Base-by-base conservation (phyloP, 2,113 vertebrate species). In the Actenoides lindsayi region DNA sequence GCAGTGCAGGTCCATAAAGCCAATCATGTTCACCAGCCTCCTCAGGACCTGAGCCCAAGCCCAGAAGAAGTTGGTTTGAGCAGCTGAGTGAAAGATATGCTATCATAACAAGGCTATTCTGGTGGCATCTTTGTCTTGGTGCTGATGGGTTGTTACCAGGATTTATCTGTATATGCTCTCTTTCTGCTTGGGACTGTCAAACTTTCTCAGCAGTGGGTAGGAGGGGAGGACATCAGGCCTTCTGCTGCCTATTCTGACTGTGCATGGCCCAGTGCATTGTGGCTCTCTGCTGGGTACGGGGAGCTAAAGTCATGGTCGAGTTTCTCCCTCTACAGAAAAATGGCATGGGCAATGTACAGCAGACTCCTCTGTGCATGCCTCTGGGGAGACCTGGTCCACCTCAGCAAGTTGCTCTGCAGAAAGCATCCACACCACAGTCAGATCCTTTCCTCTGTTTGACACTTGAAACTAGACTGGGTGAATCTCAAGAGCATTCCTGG, bases 361-460 rank as follows among this genome's bases (percentile, higher is more conserved):
- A 35, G 12, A 30, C 5, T 25, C 31, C 41, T 81, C 44, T 2
- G 0, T 44, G 46, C 53, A 33, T 37, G 17, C 3, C 50, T 31
- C 28, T 0, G 0, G 23, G 21, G 60, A 30, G 11, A 17, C 6
- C 13, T 1, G 2, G 48, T 16, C 37, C 71, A 50, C 24, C 37
- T 10, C 0, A 0, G 16, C 28, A 71, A 37, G 11, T 42, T 69
- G 62, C 11, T 78, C 28, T 67, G 41, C 2, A 0, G 21, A 50
- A 92, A 54, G 42, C 2, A 7, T 42, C n/a, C 24, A 6, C 33
- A 31, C 17, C 9, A 1, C 33, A 20, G 48, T 20, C n/a, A 60
- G 57, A 65, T 9, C 25, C 11, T 83, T 37, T 31, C 11, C 35
- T 10, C 2, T 2, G 2, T 64, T 42, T 44, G 37, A n/a, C 31